These are phyloP conservation scores for Turritopsis rubra DNA, from an alignment of 30 jellyfish, hydroid and myxozoan species.

Conservation along the genomic window DNA sequence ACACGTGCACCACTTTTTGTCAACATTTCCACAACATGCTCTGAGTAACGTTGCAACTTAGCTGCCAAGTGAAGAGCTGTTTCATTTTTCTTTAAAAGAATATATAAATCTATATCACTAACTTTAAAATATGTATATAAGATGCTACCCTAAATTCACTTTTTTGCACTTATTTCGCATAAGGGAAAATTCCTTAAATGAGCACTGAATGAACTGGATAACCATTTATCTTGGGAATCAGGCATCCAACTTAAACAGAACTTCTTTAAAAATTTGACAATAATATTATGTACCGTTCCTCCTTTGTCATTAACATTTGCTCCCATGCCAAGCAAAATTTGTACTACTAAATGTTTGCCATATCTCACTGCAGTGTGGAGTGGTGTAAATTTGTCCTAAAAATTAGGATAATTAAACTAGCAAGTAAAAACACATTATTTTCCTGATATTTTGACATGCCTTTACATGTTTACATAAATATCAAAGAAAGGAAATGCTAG, in stretches of 20 bases:
- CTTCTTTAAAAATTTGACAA: background rate
- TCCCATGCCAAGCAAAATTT: constrained; percentile 79
- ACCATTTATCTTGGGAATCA: no score
- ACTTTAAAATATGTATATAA: no score
- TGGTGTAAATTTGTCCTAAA: constrained; percentile 71
- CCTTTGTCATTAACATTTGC: constrained; percentile 84
- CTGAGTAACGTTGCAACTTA: constrained; percentile 50
- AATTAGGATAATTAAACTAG: background rate
- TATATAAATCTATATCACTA: background rate
- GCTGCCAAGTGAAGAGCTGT: constrained; percentile 88
- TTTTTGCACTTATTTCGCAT: no score
- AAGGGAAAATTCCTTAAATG: no score
- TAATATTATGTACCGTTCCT: constrained; percentile 47
- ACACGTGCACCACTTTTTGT: constrained; percentile 72
- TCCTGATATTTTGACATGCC: background rate
- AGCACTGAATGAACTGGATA: no score
- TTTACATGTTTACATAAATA: no score
- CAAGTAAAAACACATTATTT: background rate
- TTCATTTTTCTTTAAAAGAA: constrained; percentile 46
- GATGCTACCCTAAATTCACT: no score
- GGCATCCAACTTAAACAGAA: no score
- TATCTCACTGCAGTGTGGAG: constrained; percentile 80
- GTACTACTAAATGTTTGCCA: constrained; percentile 81
- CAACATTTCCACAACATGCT: constrained; percentile 67
- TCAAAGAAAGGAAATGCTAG: background rate